Base-by-base conservation (phyloP, 2,888 invertebrate species). In the Drosophila meridiana region DNA sequence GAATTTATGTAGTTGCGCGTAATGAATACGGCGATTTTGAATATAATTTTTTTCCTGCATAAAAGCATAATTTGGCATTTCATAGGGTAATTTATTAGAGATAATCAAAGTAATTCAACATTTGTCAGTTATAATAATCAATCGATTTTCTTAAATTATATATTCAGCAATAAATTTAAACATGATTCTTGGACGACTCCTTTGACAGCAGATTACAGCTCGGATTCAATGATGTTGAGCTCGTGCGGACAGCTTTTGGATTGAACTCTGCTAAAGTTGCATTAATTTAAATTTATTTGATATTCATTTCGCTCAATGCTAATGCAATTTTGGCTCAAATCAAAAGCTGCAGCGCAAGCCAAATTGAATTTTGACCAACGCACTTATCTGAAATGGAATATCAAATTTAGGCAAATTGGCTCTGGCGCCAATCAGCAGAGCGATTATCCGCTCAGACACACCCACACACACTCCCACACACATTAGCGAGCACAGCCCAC, bases 321-420 rank as follows among this genome's bases (percentile, higher is more conserved):
- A 47, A 64, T 63, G 36, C 38, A n/a, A 56, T 52, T 48, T 34
- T 9, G 26, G 40, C 0, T 11, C 9, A 14, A 47, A 9, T 48
- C 42, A 38, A 42, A 36, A 55, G 45, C 55, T 52, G 30, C 30
- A 56, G 13, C 14, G 9, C 43, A 50, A 45, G 36, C 47, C 52
- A 58, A 82, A 87, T 68, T 82, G 56, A 85, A 76, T 86, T 84
- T 62, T 42, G 57, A 45, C 50, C 78, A 61, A 56, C 36, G 60
- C 68, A 50, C 68, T 82, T 75, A 83, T 86, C 73, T 66, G 32
- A 64, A 86, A 72, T 88, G 69, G 69, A 75, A 88, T 75, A 78
- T 88, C 80, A 71, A 86, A 76, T 86, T 75, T 69, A 56, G 71
- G n/a, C 8, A 34, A 82, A 88, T 82, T 65, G 53, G 14, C 58